These are phyloP conservation scores for Pseudomyrmex dendroicus DNA, from an alignment of 1,140 invertebrate species.

Conservation along the genomic window DNA sequence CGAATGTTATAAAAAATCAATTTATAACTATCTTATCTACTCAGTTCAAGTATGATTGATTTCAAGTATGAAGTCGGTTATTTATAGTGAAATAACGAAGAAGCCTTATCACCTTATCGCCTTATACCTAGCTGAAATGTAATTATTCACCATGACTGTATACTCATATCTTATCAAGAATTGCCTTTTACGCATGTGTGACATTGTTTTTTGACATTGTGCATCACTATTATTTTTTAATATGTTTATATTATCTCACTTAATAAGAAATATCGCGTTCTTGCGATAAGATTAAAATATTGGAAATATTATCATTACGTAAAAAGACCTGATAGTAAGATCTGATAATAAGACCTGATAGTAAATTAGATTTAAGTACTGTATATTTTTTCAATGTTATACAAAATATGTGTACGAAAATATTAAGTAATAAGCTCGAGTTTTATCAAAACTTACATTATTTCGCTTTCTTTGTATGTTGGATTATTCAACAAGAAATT, in stretches of 20 bases:
- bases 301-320: neutral
- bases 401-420: neutral
- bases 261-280: neutral
- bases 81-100: conserved; percentile 80
- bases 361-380: neutral
- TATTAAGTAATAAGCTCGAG: neutral
- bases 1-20: conserved; percentile 59
- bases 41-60: neutral
- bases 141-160: conserved; percentile 63
- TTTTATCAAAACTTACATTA: conserved; percentile 18
- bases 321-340: neutral
- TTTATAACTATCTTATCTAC: conserved; percentile 54
- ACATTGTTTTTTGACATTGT: neutral
- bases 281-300: neutral
- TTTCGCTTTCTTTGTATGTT: neutral
- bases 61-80: conserved; percentile 62
- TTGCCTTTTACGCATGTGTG: neutral
- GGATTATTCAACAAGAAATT: conserved; percentile 30
- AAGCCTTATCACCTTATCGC: conserved; percentile 80
- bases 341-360: neutral
- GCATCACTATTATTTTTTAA: neutral
- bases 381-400: neutral
- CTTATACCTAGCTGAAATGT: conserved; percentile 62
- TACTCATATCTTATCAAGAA: neutral
- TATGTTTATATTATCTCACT: neutral